Conservation (phyloP, 2,113 vertebrate species). For the Centropus unirufus region DNA sequence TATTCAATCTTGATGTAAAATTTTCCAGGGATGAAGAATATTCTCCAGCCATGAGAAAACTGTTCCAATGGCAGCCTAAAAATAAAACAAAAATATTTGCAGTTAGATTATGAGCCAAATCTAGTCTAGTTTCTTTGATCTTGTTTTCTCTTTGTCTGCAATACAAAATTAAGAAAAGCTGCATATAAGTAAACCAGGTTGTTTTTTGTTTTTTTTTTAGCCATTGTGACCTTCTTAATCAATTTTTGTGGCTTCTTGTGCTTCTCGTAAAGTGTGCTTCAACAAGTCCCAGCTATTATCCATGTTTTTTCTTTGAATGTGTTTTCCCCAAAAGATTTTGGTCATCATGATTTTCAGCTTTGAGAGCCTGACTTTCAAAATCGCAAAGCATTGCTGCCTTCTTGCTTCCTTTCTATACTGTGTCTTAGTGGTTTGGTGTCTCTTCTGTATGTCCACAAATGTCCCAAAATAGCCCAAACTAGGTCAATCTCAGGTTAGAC, state of each 20-base stretch:
- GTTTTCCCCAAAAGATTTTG: not conserved
- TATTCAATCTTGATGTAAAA: not conserved
- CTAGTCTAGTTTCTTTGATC: not conserved
- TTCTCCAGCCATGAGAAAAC: not conserved
- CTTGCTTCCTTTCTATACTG: not conserved
- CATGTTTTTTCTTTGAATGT: not conserved
- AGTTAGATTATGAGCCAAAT: not conserved
- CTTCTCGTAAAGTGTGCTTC: slow-evolving; percentile 21
- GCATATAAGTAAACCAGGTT: not conserved
- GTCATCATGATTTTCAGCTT: slow-evolving; percentile 32
- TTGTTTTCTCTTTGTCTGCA: not conserved
- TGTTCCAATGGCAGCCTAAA: not conserved
- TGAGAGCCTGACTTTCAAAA: slow-evolving; percentile 8
- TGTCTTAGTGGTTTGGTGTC: not conserved
- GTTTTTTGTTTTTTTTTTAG: not conserved
- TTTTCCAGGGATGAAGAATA: not conserved
- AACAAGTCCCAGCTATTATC: not conserved
- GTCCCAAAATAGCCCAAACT: not conserved
- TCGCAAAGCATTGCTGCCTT: not conserved
- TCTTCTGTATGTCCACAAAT: not conserved
- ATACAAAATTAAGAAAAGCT: not conserved
- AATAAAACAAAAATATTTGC: not conserved
- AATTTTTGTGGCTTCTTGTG: slow-evolving; percentile 27
- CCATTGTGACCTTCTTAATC: not conserved
- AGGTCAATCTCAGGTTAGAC: not conserved